Conservation (phyloP, 2,113 vertebrate genomes). For the Patagioenas fasciata region DNA sequence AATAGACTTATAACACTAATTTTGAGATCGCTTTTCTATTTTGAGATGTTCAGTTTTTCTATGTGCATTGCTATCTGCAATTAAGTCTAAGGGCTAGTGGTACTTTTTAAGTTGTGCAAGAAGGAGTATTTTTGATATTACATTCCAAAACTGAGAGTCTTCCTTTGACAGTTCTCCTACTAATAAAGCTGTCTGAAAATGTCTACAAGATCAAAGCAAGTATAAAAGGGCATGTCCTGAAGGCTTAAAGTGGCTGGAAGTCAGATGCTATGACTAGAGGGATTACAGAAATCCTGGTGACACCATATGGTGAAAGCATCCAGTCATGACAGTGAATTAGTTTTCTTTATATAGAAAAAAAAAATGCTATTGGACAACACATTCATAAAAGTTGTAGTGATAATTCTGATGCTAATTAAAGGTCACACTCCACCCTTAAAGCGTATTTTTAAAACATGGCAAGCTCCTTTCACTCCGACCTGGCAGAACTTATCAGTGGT, state of each 20-base stretch:
- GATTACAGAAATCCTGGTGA: not conserved
- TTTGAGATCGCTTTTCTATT: not conserved
- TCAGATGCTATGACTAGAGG: not conserved
- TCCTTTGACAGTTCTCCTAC: not conserved
- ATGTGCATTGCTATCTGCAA: rapidly evolving
- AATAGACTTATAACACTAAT: not conserved
- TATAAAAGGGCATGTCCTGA: not conserved
- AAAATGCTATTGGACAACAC: not conserved
- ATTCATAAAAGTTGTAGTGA: not conserved
- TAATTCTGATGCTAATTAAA: constrained; percentile 17
- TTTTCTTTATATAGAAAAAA: not conserved
- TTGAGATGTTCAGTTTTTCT: not conserved
- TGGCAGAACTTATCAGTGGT: not conserved
- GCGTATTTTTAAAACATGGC: not conserved
- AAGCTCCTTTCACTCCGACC: not conserved
- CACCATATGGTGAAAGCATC: not conserved
- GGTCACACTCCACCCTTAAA: not conserved
- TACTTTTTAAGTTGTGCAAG: not conserved
- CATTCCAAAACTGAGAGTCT: not conserved
- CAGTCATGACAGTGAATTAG: not conserved
- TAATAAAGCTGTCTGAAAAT: not conserved
- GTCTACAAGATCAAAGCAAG: not conserved
- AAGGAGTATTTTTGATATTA: not conserved
- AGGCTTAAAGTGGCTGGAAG: not conserved
- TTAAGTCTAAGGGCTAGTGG: not conserved